phyloP scores from a whole-genome alignment of 2,797 vertebrate genomes.

The Xenentodon cancila region DNA sequence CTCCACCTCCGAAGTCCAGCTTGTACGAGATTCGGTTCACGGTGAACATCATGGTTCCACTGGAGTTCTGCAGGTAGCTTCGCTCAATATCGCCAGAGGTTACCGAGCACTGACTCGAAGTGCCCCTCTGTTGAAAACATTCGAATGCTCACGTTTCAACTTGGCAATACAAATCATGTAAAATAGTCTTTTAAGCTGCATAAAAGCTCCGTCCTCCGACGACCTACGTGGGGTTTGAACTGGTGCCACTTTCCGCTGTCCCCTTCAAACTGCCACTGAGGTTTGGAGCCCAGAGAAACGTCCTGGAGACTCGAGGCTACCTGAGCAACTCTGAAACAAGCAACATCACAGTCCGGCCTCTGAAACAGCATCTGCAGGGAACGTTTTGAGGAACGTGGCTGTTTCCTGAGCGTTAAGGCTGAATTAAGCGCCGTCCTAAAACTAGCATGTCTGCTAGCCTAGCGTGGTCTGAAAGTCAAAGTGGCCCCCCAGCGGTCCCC shows the following conservation, averaged over 20 bases:
- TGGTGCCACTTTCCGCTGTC: conserved; percentile 50
- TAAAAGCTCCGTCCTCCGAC: too few relatives aligned
- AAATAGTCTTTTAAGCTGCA: not conserved
- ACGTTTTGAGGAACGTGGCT: too few relatives aligned
- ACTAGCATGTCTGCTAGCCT: too few relatives aligned
- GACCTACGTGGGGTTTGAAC: conserved; percentile 55
- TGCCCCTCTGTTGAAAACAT: conserved; percentile 34
- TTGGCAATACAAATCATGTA: not conserved
- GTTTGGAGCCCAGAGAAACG: conserved; percentile 2
- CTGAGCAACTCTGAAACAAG: conserved; percentile 21
- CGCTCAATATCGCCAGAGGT: conserved; percentile 69
- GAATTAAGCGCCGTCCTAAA: too few relatives aligned
- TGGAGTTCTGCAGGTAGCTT: conserved; percentile 53
- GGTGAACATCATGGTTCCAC: conserved; percentile 34
- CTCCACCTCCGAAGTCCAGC: conserved; percentile 70
- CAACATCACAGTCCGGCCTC: not conserved
- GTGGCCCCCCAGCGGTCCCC: too few relatives aligned
- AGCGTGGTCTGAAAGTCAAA: too few relatives aligned
- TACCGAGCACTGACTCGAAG: conserved; percentile 34
- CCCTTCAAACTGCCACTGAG: conserved; percentile 74
- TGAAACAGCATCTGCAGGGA: too few relatives aligned
- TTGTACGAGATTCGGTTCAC: conserved; percentile 59
- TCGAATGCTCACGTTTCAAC: too few relatives aligned
- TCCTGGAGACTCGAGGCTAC: fast-evolving
- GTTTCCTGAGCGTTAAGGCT: too few relatives aligned